Evolutionary conservation across 2,113 vertebrate species (phyloP), one percentile per base, ranked within the genome.

Genomic region (Rafetus swinhoei): DNA sequence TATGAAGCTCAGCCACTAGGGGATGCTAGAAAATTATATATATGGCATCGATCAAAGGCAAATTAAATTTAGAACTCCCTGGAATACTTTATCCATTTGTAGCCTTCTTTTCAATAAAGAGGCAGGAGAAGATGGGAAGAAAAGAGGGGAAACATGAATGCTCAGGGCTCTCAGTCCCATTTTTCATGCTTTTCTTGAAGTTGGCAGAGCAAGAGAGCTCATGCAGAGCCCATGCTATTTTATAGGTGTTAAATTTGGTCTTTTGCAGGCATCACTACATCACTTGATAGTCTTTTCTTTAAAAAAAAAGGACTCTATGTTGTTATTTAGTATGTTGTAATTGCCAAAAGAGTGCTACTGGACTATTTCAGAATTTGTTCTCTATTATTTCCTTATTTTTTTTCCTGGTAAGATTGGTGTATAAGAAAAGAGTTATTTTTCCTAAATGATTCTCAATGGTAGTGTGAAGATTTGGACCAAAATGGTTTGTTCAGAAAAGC

Each of bases 1-100:
- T 2, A 0, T 55, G 27, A 4, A 76, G 82, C n/a, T 35, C 16
- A 79, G 24, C n/a, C 65, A 25, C 88, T 76, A 77, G 16, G 16
- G 24, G 39, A 13, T 79, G 86, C 60, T 81, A 90, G 74, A 77
- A 87, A 87, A 52, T 85, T 94, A 85, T 22, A 69, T 22, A 69
- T 14, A 1, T 25, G 5, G 59, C 88, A 76, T 24, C 87, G 16
- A n/a, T 0, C 65, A 57, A 56, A 72, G 80, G 32, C 22, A 79
- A n/a, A 65, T 35, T 4, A 56, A 54, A 79, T n/a, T 2, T 19
- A 79, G 69, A 90, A 65, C 79, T 57, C 24, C 80, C 12, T 72
- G 35, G 55, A 77, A 79, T 32, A 84, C 82, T 86, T 82, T 81
- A 74, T 13, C 77, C 35, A 45, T 45, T 45, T 45, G 45, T 45